A percentile compares a stretch with the other conserved stretches of the same genome.
phyloP scores from a whole-genome alignment of 2,113 vertebrate species.

The Pyrgilauda ruficollis region DNA sequence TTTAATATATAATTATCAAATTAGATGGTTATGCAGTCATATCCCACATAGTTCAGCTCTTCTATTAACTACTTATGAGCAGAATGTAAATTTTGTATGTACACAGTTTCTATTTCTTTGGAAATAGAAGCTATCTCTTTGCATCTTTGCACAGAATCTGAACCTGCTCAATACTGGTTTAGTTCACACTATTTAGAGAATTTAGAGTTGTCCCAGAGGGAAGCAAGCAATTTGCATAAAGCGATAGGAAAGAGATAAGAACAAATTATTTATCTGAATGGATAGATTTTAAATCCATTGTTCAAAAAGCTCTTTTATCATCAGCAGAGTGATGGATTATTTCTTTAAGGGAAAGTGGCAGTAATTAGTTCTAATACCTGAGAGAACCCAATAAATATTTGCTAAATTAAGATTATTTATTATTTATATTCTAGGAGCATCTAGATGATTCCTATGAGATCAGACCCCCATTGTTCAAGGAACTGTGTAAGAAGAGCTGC shows the following conservation, averaged over 20 bases:
- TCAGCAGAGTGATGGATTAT: slow-evolving; percentile 13
- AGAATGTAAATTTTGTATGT: not conserved
- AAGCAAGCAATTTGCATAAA: slow-evolving; percentile 30
- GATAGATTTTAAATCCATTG: slow-evolving; percentile 20
- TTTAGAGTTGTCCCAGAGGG: not conserved
- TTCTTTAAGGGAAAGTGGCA: slow-evolving; percentile 43
- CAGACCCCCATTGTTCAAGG: not conserved
- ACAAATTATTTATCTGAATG: slow-evolving; percentile 35
- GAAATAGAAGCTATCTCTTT: not conserved
- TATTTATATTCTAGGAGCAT: not conserved
- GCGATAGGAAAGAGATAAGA: not conserved
- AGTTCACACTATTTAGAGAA: not conserved
- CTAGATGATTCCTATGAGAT: not conserved
- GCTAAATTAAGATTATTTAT: slow-evolving; percentile 24
- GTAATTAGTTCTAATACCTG: slow-evolving; percentile 51
- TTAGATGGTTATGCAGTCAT: not conserved
- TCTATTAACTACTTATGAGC: not conserved
- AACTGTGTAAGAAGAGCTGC: not conserved
- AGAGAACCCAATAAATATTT: slow-evolving; percentile 57
- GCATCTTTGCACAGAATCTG: not conserved
- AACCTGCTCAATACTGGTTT: not conserved
- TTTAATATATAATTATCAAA: not conserved
- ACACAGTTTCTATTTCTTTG: not conserved
- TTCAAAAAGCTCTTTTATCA: slow-evolving; percentile 44
- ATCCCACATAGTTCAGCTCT: not conserved